A percentile compares a stretch with the other conserved stretches of the same genome.
Evolutionary conservation across 1,140 invertebrate species (phyloP).

Genomic region (Cotesia chilonis): DNA sequence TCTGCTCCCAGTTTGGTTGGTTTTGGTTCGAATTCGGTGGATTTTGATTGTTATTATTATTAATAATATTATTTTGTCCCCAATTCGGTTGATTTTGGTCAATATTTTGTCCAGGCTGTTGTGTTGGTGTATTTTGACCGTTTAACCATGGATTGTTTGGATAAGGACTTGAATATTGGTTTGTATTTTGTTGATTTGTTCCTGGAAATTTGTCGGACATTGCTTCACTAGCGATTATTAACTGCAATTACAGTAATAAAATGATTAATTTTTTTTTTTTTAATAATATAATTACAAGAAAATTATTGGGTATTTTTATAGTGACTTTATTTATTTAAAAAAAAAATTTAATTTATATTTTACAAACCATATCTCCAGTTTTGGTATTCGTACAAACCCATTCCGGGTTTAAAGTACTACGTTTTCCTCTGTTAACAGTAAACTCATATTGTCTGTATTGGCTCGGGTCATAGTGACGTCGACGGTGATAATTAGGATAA

Average conservation of each 20-base stretch:
- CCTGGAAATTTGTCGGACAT: background rate
- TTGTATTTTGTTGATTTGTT: background rate
- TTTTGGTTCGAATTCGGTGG: background rate
- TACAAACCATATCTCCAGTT: conserved; percentile 39
- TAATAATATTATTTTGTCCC: background rate
- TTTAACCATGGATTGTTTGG: conserved; percentile 8
- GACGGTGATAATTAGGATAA: no score
- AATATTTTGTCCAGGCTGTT: background rate
- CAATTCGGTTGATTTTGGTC: background rate
- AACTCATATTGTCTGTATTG: no score
- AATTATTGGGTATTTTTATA: no score
- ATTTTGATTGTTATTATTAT: background rate
- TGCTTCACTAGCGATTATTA: conserved; percentile 35
- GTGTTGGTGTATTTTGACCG: background rate
- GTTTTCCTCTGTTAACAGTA: no score
- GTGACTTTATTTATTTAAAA: background rate
- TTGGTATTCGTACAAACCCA: conserved; percentile 40
- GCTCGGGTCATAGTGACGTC: no score
- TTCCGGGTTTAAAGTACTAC: conserved; percentile 20
- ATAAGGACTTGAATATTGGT: background rate
- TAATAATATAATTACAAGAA: no score
- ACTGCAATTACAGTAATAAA: conserved; percentile 29
- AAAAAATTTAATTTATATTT: no score
- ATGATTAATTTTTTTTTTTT: background rate
- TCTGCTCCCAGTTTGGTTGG: no score